These are phyloP conservation scores for Drosophila maculinotata DNA, from an alignment of 2,888 invertebrate genomes.

Conservation along the genomic window DNA sequence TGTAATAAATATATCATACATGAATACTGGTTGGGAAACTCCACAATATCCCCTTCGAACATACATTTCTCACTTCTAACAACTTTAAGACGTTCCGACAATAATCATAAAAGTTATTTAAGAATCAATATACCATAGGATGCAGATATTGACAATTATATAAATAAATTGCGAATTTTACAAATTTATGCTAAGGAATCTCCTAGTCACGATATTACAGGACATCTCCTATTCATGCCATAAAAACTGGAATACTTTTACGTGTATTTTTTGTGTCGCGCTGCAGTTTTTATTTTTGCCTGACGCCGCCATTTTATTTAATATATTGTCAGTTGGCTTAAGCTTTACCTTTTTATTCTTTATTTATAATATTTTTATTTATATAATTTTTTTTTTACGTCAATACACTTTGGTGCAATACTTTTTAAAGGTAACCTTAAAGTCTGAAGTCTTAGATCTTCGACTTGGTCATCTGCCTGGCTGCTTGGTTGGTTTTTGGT, in stretches of 20 bases:
- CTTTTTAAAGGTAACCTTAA: slow-evolving; percentile 21
- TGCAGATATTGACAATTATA: too few relatives aligned
- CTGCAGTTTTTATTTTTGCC: slow-evolving; percentile 15
- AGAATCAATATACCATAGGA: too few relatives aligned
- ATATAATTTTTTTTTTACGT: too few relatives aligned
- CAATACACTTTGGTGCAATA: slow-evolving; percentile 29
- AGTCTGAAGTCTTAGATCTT: slow-evolving; percentile 7
- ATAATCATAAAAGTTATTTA: too few relatives aligned
- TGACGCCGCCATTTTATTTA: slow-evolving; percentile 35
- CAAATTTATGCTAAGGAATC: too few relatives aligned
- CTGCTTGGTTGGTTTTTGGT: slow-evolving; percentile 1
- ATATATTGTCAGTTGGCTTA: slow-evolving; percentile 53
- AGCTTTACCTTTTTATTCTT: slow-evolving; percentile 17
- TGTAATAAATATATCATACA: too few relatives aligned
- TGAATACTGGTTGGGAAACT: too few relatives aligned
- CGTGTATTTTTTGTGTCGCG: slow-evolving; percentile 1
- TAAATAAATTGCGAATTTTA: too few relatives aligned
- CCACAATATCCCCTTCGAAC: too few relatives aligned
- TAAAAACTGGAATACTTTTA: not conserved
- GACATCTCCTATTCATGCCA: not conserved
- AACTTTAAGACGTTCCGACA: too few relatives aligned
- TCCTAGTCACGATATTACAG: not conserved
- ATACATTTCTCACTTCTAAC: too few relatives aligned
- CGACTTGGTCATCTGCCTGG: not conserved
- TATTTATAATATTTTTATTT: slow-evolving; percentile 32